Evolutionary conservation across 2,888 invertebrate species (phyloP), one percentile per base, ranked within the genome.

Genomic region (Troides oblongomaculatus): DNA sequence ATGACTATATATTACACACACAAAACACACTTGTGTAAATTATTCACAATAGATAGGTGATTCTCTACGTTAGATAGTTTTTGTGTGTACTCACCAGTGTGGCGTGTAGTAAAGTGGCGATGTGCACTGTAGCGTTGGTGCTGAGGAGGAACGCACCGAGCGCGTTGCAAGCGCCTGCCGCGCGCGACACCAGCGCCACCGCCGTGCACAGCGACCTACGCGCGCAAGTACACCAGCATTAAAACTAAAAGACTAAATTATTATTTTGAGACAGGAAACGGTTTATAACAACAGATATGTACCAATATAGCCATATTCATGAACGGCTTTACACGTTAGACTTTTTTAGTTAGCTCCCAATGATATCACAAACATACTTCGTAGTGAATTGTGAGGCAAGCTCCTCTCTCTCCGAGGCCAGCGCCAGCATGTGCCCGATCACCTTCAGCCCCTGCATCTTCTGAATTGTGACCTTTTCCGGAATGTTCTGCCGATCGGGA

Each of bases 391-490:
- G 87, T 0, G 85, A 69, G 0, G 81, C 75, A 0, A 94, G 85
- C 7, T 93, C 92, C 70, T 94, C 88, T 14, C 84, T 80, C 67
- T 90, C 95, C 60, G 94, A 90, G 0, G 95, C 95, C 5, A 95
- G 84, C 0, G 92, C 90, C 25, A 97, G 83, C 72, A 97, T 83
- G 75, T 94, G 94, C 0, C 94, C 94, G 64, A 97, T 81, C n/a
- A 94, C 93, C 5, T 93, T 90, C 74, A 96, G 93, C 0, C 95
- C 95, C 72, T 95, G 90, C 3, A 93, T 82, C 61, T 88, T 90
- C 73, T 93, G 93, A 72, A 92, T 88, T 0, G 81, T 82, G 23
- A 86, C 71, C 72, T 89, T 85, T 60, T 93, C 93, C 1, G 78
- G 74, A 8, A 21, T 18, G 12, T 25, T 6, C 69, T 62, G 65